Base-by-base conservation (phyloP, 2,113 vertebrate genomes). In the Cephalopholis sonnerati region DNA sequence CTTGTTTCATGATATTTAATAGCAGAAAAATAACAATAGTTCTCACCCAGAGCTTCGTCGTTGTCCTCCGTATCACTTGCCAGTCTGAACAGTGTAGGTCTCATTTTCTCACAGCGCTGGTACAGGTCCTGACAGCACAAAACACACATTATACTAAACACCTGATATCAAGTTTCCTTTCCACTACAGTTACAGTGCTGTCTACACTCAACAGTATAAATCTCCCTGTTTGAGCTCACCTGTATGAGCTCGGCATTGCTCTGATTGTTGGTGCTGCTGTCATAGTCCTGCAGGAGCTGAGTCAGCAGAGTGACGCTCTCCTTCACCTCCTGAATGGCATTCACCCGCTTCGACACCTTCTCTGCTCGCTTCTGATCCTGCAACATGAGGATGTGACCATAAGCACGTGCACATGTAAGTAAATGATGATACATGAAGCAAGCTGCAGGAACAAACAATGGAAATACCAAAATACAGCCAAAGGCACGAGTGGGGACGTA, bases 21-120 rank as follows among this genome's bases (percentile, higher is more conserved):
- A 25, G 0, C 39, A 0, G 20, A 58, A n/a, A 2, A 53, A 65
- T 50, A 25, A 44, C 63, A 16, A 36, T 0, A 29, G 58, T 0
- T 0, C 95, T 95, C 94, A 99, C 98, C 98, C 65, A 99, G 92
- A 69, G 98, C 98, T 89, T 99, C 98, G 10, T 99, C 98, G 0
- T 99, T 99, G 95, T 99, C 98, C 82, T 99, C 98, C 1, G 98
- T 99, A 89, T 99, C 98, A 64, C 98, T 99, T 59, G 98, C 98
- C 7, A 99, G 95, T 50, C 98, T 95, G 93, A 99, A 99, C 10
- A 99, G 96, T 0, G 98, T 99, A 6, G 98, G 98, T 70, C 98
- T 97, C 98, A 99, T 97, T 86, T 98, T 98, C 93, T 99, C 98
- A 22, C 98, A 99, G 90, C 98, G 97, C 90, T 99, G 97, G 92